phyloP scores from a whole-genome alignment of 30 jellyfish, hydroid and myxozoan genomes.

The Aurelia sp. region DNA sequence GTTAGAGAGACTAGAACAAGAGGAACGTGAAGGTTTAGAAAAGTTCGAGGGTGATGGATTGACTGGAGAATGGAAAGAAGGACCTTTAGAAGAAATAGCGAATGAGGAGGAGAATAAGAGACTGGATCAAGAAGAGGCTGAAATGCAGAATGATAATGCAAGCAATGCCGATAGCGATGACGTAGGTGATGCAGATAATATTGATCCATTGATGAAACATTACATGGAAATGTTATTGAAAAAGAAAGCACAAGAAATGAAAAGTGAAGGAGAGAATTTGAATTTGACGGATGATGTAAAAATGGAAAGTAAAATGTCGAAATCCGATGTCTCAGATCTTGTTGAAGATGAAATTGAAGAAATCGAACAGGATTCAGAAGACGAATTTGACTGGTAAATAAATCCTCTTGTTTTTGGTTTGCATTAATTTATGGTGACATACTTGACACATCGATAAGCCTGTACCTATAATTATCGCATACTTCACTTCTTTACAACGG shows the following conservation, averaged over 20 bases:
- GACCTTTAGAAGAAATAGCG: too few species aligned
- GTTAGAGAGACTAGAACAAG: constrained; percentile 3
- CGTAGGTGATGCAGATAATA: constrained; percentile 19
- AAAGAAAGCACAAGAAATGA: constrained; percentile 1
- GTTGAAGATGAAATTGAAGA: constrained; percentile 57
- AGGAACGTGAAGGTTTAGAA: background rate
- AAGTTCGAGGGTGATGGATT: background rate
- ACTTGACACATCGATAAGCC: background rate
- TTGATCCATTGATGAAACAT: constrained; percentile 66
- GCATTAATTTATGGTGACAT: background rate
- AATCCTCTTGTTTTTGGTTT: background rate
- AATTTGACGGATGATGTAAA: constrained; percentile 49
- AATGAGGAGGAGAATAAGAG: background rate
- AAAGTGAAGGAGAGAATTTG: background rate
- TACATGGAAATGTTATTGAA: constrained; percentile 65
- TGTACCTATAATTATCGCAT: too few species aligned
- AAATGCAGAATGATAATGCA: background rate
- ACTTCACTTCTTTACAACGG: too few species aligned
- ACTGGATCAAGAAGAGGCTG: background rate
- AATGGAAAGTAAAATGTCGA: constrained; percentile 26
- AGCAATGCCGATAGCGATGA: constrained; percentile 7
- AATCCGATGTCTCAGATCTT: constrained; percentile 44
- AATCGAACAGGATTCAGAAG: constrained; percentile 42
- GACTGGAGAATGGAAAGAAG: background rate
- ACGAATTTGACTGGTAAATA: constrained; percentile 58